These are phyloP conservation scores for Nomada ruficornis DNA, from an alignment of 2,888 invertebrate species.

Conservation along the genomic window DNA sequence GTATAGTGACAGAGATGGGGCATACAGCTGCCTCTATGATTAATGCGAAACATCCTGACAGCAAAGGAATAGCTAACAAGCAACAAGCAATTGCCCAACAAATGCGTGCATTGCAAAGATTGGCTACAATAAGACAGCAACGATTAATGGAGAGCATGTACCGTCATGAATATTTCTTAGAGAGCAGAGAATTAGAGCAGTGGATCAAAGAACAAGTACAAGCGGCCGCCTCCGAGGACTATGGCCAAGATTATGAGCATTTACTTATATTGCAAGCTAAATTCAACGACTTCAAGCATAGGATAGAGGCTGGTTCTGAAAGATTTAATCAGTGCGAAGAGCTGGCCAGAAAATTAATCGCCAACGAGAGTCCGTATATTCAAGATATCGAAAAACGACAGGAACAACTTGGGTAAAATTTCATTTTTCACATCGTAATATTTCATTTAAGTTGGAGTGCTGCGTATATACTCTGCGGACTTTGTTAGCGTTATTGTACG, in stretches of 20 bases:
- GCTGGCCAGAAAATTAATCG: constrained; percentile 94
- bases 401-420: constrained; percentile 92
- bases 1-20: constrained; percentile 96
- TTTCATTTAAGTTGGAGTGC: neutral
- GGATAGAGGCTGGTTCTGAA: constrained; percentile 95
- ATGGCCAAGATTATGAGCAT: constrained; percentile 97
- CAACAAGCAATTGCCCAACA: constrained; percentile 92
- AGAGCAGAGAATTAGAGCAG: constrained; percentile 94
- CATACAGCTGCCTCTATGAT: constrained; percentile 93
- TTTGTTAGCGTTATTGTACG: no score
- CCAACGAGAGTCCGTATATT: constrained; percentile 93
- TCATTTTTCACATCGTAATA: neutral
- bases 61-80: constrained; percentile 91
- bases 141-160: constrained; percentile 96
- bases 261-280: constrained; percentile 93
- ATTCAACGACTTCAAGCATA: constrained; percentile 96
- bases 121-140: constrained; percentile 92
- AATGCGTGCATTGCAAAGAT: constrained; percentile 91
- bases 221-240: constrained; percentile 95
- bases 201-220: constrained; percentile 97
- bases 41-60: constrained; percentile 92
- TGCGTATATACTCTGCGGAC: no score
- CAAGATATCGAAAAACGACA: constrained; percentile 94
- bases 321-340: constrained; percentile 96
- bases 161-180: constrained; percentile 95